Base-by-base conservation (phyloP, 2,888 invertebrate species). In the Sclerodermus sp. region DNA sequence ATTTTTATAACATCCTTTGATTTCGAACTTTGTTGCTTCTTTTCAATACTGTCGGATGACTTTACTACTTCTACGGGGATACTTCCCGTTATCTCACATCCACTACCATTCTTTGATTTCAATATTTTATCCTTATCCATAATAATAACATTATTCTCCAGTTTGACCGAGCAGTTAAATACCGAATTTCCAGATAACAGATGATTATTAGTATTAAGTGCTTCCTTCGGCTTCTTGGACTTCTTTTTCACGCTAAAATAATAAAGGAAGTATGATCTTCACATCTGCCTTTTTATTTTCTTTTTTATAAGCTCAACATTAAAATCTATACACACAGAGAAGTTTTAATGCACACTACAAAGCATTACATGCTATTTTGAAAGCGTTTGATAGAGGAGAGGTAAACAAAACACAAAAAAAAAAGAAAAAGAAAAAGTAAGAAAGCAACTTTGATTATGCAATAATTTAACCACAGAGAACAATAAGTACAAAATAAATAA, bases 211-310 rank as follows among this genome's bases (percentile, higher is more conserved):
- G 51, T 53, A 42, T 30, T 58, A 14, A 45, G 43, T 31, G 51
- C 15, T 13, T 74, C 74, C 57, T 69, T 66, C 34, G 58, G 53
- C 53, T 74, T 73, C 60, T 70, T 75, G 49, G 55, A 54, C 60
- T 74, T 76, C 67, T 70, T 73, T 57, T 75, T 75, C 47, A 59
- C 59, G 51, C 76, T 76, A 64, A 41, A 74, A 76, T 53, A 59
- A 59, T 12, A 34, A 34, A 34, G 5, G 13, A 40, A 29, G n/a
- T 29, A 30, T 32, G 36, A 45, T 12, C 10, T 45, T 15, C n/a
- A 34, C 10, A 4, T 34, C 14, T 34, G 4, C 4, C 23, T 23
- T n/a, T n/a, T n/a, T n/a, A n/a, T n/a, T n/a, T n/a, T n/a, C n/a
- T n/a, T n/a, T n/a, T n/a, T n/a, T n/a, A n/a, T n/a, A n/a, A n/a